Percentiles rank a stretch among this genome's conserved stretches.
Conservation (phyloP, 2,888 invertebrate genomes). For the Anthrax anthrax region DNA sequence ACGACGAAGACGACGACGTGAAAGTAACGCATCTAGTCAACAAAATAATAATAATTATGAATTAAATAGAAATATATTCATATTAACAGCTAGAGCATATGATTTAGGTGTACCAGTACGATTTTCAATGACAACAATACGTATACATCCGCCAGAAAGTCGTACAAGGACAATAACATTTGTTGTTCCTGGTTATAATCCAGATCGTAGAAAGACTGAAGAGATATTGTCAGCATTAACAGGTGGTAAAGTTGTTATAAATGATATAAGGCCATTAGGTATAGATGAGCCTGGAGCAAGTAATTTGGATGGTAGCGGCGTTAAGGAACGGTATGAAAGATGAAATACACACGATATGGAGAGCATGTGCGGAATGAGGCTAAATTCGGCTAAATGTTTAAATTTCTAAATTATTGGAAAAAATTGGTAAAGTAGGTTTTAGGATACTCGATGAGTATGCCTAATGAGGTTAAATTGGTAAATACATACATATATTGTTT, state of each 20-base stretch:
- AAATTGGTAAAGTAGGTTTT: too few species aligned
- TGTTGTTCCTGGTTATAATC: slow-evolving; percentile 63
- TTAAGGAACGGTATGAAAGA: slow-evolving; percentile 47
- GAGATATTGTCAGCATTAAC: slow-evolving; percentile 62
- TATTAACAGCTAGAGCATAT: slow-evolving; percentile 63
- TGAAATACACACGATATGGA: too few species aligned
- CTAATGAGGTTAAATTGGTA: neutral
- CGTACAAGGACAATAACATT: slow-evolving; percentile 65
- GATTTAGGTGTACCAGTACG: slow-evolving; percentile 72
- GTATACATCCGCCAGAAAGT: slow-evolving; percentile 63
- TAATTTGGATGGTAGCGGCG: slow-evolving; percentile 38
- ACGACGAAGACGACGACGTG: slow-evolving; percentile 13
- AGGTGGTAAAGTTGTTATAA: slow-evolving; percentile 62
- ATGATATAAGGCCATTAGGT: slow-evolving; percentile 55
- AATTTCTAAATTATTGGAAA: too few species aligned
- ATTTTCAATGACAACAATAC: slow-evolving; percentile 55
- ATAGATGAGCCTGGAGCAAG: slow-evolving; percentile 41
- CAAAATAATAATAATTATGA: slow-evolving; percentile 25
- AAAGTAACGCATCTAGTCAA: slow-evolving; percentile 11
- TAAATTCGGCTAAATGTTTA: neutral
- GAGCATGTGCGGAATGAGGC: too few species aligned
- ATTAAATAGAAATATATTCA: slow-evolving; percentile 35
- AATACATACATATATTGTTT: too few species aligned
- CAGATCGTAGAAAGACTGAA: slow-evolving; percentile 57
- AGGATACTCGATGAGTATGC: too few species aligned